A percentile compares a stretch with the other conserved stretches of the same genome.
phyloP scores from a whole-genome alignment of 2,113 vertebrate genomes.

The Eulemur rufifrons region DNA sequence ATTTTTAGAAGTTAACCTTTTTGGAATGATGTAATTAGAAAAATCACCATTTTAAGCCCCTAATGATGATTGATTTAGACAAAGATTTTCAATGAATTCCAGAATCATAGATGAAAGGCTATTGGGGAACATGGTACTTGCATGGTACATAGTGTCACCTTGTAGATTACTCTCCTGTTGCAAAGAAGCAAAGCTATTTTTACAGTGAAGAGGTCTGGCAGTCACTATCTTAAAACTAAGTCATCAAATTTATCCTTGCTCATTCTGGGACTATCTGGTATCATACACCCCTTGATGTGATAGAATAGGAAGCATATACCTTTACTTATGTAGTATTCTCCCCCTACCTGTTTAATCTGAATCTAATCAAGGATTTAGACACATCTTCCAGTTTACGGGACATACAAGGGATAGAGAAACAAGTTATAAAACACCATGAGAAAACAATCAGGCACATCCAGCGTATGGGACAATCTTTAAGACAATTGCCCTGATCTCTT shows the following conservation, averaged over 20 bases:
- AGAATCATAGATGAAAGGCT: neutral
- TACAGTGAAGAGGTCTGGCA: neutral
- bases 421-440: neutral
- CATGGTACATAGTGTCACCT: neutral
- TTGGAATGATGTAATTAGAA: constrained; percentile 46
- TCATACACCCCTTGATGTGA: neutral
- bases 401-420: neutral
- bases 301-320: neutral
- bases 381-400: neutral
- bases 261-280: neutral
- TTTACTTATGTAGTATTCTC: neutral
- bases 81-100: constrained; percentile 19
- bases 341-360: neutral
- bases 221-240: neutral
- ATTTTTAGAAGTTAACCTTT: constrained; percentile 27
- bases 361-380: neutral
- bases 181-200: constrained; percentile 11
- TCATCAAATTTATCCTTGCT: constrained; percentile 4
- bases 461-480: neutral
- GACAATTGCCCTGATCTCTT: neutral
- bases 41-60: neutral
- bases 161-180: neutral
- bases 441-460: neutral
- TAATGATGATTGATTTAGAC: constrained; percentile 10
- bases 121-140: neutral